These are phyloP conservation scores for Synanthedon formicaeformis DNA, from an alignment of 2,888 invertebrate species.

Conservation along the genomic window DNA sequence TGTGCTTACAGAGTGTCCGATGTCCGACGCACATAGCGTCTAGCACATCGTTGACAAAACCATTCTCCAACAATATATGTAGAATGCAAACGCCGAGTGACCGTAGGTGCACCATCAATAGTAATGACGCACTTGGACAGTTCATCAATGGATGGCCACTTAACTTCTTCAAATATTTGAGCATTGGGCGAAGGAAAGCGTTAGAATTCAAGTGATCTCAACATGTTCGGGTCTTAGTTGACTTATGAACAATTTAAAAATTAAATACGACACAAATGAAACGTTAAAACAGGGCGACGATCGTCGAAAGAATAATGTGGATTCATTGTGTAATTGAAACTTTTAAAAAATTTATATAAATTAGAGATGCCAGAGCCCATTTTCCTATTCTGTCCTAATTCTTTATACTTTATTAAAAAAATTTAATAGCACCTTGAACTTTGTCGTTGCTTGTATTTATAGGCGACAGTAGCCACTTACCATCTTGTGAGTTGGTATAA, in stretches of 20 bases:
- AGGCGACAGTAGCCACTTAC: too few relatives aligned
- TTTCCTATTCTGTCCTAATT: too few relatives aligned
- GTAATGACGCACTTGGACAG: constrained; percentile 51
- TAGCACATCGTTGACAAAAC: constrained; percentile 25
- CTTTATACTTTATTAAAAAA: too few relatives aligned
- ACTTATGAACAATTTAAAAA: constrained; percentile 65
- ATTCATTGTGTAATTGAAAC: too few relatives aligned
- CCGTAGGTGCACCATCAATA: constrained; percentile 60
- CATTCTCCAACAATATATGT: constrained; percentile 27
- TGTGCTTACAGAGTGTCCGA: constrained; percentile 37
- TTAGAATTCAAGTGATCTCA: constrained; percentile 70
- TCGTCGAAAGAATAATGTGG: constrained; percentile 33
- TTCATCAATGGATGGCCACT: constrained; percentile 65
- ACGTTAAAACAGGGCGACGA: constrained; percentile 42
- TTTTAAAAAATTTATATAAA: too few relatives aligned
- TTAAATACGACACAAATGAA: constrained; percentile 62
- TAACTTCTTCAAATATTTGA: constrained; percentile 68
- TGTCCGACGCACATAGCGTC: constrained; percentile 35
- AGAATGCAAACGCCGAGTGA: constrained; percentile 28
- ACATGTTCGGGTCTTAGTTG: constrained; percentile 54
- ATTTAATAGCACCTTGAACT: too few relatives aligned
- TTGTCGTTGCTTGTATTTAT: too few relatives aligned
- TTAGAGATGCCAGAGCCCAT: too few relatives aligned
- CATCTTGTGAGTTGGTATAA: too few relatives aligned
- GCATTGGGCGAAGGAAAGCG: constrained; percentile 67